These are phyloP conservation scores for Pogonognathellus flavescens DNA, from an alignment of 1,140 invertebrate species.

Conservation along the genomic window DNA sequence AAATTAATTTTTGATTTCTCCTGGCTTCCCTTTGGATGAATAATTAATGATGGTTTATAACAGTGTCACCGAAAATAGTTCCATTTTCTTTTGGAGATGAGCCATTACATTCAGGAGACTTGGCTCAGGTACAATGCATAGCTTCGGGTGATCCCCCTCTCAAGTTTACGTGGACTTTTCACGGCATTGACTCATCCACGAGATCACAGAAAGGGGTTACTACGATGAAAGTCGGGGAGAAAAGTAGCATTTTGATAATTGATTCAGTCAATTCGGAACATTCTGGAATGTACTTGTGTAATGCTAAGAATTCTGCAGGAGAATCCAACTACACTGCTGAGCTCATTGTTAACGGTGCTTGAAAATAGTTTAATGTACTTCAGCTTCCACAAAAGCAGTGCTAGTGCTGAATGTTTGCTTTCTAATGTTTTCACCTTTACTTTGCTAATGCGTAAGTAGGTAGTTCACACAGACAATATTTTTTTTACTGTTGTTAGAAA, in stretches of 20 bases:
- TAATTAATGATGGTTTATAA: not conserved
- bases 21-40: not conserved
- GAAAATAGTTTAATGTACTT: not conserved
- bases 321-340: constrained; percentile 75
- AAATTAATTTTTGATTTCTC: not conserved
- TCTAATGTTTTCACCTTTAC: not conserved
- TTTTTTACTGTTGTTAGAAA: too few species aligned
- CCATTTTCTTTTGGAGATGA: constrained; percentile 76
- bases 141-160: constrained; percentile 66
- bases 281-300: constrained; percentile 67
- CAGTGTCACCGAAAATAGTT: constrained; percentile 76
- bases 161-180: constrained; percentile 60
- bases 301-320: constrained; percentile 71
- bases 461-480: too few species aligned
- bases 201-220: constrained; percentile 55
- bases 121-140: constrained; percentile 64
- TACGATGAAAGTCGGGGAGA: constrained; percentile 69
- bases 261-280: constrained; percentile 76
- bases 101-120: constrained; percentile 68
- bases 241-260: constrained; percentile 81
- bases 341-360: constrained; percentile 79
- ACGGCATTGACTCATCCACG: constrained; percentile 16
- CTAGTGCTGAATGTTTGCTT: not conserved
- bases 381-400: not conserved
- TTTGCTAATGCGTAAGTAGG: too few species aligned